Evolutionary conservation across 1,140 invertebrate species (phyloP).

Genomic region (Diorhabda elongata): DNA sequence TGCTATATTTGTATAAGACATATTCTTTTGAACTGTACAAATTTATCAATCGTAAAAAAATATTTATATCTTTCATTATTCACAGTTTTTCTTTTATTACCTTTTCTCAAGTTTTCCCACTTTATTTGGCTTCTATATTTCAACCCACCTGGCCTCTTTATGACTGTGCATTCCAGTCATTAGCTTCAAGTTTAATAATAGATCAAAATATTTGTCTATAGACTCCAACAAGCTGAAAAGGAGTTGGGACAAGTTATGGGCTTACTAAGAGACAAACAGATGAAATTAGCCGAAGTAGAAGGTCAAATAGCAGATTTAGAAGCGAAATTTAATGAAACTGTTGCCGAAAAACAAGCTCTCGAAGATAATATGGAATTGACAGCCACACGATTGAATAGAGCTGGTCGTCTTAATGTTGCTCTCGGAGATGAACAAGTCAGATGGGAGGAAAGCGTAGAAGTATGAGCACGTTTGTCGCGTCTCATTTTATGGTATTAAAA

Average conservation of each 20-base stretch:
- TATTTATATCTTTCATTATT: too few species aligned
- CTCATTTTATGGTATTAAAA: too few species aligned
- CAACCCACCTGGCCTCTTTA: too few species aligned
- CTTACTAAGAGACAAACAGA: slow-evolving; percentile 73
- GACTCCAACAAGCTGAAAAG: slow-evolving; percentile 66
- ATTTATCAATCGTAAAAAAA: too few species aligned
- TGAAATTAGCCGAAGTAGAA: slow-evolving; percentile 69
- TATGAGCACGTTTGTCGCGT: too few species aligned
- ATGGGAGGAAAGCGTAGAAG: slow-evolving; percentile 71
- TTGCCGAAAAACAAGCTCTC: slow-evolving; percentile 59
- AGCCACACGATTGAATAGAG: slow-evolving; percentile 69
- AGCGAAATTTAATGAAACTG: slow-evolving; percentile 47
- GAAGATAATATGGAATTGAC: slow-evolving; percentile 75
- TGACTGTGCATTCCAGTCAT: too few species aligned
- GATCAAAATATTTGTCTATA: slow-evolving; percentile 37
- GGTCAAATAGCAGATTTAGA: slow-evolving; percentile 53
- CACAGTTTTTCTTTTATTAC: too few species aligned
- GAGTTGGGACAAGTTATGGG: slow-evolving; percentile 73
- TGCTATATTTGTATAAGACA: too few species aligned
- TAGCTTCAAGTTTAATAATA: too few species aligned
- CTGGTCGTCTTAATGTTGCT: slow-evolving; percentile 77
- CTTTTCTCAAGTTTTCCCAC: too few species aligned
- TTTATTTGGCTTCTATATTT: too few species aligned
- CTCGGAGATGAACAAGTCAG: slow-evolving; percentile 78
- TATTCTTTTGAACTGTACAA: too few species aligned